Conservation (phyloP, 1,140 invertebrate genomes). For the Brachionus angularis region DNA sequence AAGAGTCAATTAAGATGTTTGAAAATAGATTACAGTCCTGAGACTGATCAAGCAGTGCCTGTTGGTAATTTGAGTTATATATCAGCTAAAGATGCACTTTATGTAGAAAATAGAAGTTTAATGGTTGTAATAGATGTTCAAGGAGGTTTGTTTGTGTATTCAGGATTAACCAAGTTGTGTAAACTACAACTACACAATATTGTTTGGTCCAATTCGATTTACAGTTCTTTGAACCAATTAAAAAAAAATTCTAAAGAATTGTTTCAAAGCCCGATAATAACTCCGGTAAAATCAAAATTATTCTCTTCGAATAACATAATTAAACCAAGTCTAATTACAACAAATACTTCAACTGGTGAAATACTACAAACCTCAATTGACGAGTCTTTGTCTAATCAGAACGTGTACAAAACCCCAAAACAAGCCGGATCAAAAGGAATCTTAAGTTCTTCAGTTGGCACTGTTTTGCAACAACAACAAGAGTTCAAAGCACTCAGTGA, state of each 20-base stretch:
- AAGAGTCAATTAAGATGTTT: conserved; percentile 40
- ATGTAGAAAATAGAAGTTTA: conserved; percentile 14
- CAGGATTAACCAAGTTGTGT: conserved; percentile 28
- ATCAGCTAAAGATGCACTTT: conserved; percentile 20
- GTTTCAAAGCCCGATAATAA: conserved; percentile 37
- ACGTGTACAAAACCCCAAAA: conserved; percentile 12
- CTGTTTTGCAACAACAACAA: conserved; percentile 1
- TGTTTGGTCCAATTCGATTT: conserved; percentile 7
- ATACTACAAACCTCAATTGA: conserved; percentile 13
- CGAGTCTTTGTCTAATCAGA: neutral
- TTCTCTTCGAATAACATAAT: no score
- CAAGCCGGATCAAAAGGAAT: neutral
- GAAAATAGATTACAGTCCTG: neutral
- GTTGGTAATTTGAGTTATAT: conserved; percentile 23
- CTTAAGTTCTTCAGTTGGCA: conserved; percentile 17
- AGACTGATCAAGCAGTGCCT: neutral
- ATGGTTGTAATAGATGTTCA: conserved; percentile 24
- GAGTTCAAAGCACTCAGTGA: conserved; percentile 22
- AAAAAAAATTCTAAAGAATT: conserved; percentile 12
- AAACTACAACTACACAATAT: conserved; percentile 40
- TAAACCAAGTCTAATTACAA: neutral
- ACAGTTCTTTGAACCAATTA: neutral
- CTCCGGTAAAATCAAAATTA: conserved; percentile 28
- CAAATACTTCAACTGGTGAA: neutral
- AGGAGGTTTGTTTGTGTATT: conserved; percentile 16